Evolutionary conservation across 2,113 vertebrate genomes (phyloP).

Genomic region (Sisor rabdophorus): DNA sequence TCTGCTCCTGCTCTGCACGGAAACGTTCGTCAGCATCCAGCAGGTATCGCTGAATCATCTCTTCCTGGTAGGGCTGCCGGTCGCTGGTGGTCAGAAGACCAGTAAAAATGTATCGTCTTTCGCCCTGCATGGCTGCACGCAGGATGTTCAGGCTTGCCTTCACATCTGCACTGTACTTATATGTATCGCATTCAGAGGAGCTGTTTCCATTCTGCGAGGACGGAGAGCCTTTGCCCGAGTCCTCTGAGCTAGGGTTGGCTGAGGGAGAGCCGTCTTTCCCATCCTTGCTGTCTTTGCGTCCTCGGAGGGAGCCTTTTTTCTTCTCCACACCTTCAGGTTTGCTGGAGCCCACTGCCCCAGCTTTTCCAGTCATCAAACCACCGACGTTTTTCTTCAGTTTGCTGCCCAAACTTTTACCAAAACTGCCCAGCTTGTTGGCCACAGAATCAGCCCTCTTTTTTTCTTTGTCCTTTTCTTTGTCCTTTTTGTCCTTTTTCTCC

Average conservation of each 20-base stretch:
- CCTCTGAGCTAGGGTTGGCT: constrained; percentile 69
- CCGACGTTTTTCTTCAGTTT: constrained; percentile 95
- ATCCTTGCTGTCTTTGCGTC: constrained; percentile 81
- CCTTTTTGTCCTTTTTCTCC: constrained; percentile 78
- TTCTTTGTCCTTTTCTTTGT: constrained; percentile 78
- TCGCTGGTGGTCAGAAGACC: constrained; percentile 85
- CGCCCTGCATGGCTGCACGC: constrained; percentile 87
- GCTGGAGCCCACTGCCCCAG: constrained; percentile 56
- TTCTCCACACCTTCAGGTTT: constrained; percentile 79
- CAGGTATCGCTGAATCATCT: constrained; percentile 95
- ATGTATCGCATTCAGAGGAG: constrained; percentile 61
- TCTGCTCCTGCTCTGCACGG: constrained; percentile 78
- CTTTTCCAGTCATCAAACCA: constrained; percentile 86
- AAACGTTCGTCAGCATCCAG: constrained; percentile 86
- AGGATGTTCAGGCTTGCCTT: constrained; percentile 85
- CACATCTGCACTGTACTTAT: constrained; percentile 85
- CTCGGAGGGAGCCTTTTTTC: constrained; percentile 84
- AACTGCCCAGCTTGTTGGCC: constrained; percentile 94
- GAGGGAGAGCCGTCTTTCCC: constrained; percentile 77
- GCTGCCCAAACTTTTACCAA: constrained; percentile 92
- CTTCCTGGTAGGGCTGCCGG: constrained; percentile 92
- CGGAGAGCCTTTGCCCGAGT: constrained; percentile 69
- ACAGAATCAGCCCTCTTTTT: constrained; percentile 89
- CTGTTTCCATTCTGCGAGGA: constrained; percentile 62
- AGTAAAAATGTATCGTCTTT: constrained; percentile 85